A percentile compares a stretch with the other conserved stretches of the same genome.
These are phyloP conservation scores for Elephantulus edwardii DNA, from an alignment of 2,113 vertebrate species.

Conservation along the genomic window DNA sequence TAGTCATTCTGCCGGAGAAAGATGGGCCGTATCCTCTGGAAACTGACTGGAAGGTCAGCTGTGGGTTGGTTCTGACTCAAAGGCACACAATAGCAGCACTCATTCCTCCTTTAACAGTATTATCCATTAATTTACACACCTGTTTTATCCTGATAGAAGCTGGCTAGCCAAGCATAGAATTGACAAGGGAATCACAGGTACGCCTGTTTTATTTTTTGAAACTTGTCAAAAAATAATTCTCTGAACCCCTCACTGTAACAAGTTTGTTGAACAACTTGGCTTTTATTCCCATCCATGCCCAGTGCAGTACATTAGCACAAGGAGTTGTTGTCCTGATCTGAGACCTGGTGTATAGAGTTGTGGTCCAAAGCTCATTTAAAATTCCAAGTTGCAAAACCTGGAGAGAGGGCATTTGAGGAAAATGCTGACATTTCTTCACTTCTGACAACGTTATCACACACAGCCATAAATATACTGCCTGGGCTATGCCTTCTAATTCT, in stretches of 20 bases:
- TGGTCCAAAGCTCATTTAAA: conserved; percentile 53
- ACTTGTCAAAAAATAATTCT: not conserved
- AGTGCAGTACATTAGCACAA: not conserved
- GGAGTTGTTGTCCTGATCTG: not conserved
- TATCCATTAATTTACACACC: not conserved
- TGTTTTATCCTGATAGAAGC: conserved; percentile 1
- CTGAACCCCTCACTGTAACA: not conserved
- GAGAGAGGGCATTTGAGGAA: conserved; percentile 57
- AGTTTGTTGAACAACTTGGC: conserved; percentile 46
- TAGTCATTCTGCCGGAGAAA: no score
- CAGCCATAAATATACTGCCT: conserved; percentile 42
- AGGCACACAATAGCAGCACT: no score
- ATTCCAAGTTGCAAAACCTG: conserved; percentile 50
- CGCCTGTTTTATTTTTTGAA: conserved; percentile 11
- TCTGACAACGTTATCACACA: conserved; percentile 51
- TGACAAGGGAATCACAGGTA: not conserved
- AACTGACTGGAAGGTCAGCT: no score
- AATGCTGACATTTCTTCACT: conserved; percentile 53
- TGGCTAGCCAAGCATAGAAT: not conserved
- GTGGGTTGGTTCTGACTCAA: no score
- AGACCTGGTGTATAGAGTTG: not conserved
- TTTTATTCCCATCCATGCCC: not conserved
- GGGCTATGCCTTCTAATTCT: not conserved
- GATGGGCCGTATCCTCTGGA: no score
- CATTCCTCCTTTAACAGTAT: not conserved